Evolutionary conservation across 2,797 vertebrate species (phyloP).

Genomic region (Limnodromus scolopaceus): DNA sequence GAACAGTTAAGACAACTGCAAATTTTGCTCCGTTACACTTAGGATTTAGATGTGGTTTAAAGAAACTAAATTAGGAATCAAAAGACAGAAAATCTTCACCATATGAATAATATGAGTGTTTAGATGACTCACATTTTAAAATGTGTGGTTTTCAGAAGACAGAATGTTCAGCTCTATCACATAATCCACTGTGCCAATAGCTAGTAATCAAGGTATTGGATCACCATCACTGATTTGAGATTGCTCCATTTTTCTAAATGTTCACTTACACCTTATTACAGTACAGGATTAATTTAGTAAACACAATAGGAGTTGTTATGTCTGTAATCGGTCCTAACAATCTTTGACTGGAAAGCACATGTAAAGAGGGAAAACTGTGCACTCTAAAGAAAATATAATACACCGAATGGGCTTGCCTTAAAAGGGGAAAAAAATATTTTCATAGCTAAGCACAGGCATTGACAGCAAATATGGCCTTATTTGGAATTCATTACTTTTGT

Average conservation of each 20-base stretch:
- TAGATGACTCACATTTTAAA: background rate
- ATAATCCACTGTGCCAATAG: background rate
- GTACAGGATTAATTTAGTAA: background rate
- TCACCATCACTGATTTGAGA: background rate
- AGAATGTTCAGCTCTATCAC: background rate
- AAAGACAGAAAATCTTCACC: background rate
- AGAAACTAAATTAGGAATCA: background rate
- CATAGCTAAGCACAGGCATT: conserved; percentile 28
- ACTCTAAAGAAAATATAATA: background rate
- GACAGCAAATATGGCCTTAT: conserved; percentile 51
- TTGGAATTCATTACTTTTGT: conserved; percentile 27
- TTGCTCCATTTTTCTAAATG: background rate
- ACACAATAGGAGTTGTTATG: background rate
- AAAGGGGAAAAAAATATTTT: background rate
- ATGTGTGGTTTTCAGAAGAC: background rate
- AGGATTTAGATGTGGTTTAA: background rate
- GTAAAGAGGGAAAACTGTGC: background rate
- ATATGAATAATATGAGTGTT: background rate
- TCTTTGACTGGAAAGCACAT: background rate
- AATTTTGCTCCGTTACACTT: background rate
- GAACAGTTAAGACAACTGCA: background rate
- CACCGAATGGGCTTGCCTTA: conserved; percentile 44
- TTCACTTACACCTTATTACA: background rate
- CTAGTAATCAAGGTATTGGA: background rate
- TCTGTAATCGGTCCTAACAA: background rate